phyloP scores from a whole-genome alignment of 2,113 vertebrate genomes.

The Petrocephalus zakoni region DNA sequence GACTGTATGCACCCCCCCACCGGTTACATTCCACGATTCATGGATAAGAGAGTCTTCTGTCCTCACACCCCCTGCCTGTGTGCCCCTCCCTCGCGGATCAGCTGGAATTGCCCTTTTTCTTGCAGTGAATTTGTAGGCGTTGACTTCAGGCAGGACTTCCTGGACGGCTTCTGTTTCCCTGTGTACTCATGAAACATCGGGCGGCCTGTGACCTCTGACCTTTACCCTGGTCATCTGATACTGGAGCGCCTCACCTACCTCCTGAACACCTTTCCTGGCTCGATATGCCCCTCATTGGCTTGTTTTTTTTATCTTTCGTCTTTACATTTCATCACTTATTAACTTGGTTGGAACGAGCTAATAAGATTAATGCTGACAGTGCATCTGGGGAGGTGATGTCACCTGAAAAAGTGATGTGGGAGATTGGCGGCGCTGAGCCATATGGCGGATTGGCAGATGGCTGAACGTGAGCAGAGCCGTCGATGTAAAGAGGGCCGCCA shows the following conservation, averaged over 20 bases:
- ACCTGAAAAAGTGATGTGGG: not conserved
- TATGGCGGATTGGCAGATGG: constrained; percentile 7
- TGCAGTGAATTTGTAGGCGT: not conserved
- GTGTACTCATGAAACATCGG: not conserved
- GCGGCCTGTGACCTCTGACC: not conserved
- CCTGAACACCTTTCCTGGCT: not conserved
- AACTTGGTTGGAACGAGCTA: not conserved
- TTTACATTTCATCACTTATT: not conserved
- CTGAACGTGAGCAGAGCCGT: not conserved
- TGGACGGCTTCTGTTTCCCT: not conserved
- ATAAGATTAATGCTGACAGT: not conserved
- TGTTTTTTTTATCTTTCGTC: not conserved
- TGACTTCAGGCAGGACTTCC: not conserved
- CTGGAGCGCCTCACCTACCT: not conserved
- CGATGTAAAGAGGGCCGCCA: not conserved
- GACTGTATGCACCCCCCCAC: no score
- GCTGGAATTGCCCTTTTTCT: not conserved
- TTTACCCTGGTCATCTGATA: not conserved
- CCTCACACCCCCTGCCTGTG: not conserved
- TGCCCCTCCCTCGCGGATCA: not conserved
- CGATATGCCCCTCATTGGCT: not conserved
- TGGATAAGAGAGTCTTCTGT: no score
- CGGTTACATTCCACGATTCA: no score
- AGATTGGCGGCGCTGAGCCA: not conserved
- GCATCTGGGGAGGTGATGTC: not conserved